Conservation (phyloP, 2,888 invertebrate genomes). For the Apantesis nais region DNA sequence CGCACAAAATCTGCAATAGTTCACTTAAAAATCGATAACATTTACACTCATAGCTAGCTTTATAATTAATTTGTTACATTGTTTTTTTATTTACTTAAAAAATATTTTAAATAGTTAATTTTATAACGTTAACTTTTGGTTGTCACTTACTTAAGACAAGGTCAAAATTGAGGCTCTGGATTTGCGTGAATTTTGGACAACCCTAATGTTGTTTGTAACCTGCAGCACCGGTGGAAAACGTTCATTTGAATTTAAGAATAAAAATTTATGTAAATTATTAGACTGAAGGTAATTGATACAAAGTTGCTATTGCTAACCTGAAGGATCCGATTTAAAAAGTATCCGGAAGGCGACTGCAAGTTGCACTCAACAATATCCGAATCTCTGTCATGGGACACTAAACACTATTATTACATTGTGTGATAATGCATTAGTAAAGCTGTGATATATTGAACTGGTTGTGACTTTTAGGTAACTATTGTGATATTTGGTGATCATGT, state of each 20-base stretch:
- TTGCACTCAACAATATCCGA: conserved; percentile 51
- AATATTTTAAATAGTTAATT: conserved; percentile 83
- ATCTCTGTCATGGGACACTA: conserved; percentile 52
- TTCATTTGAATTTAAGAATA: background rate
- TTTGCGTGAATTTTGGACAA: conserved; percentile 76
- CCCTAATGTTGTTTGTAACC: conserved; percentile 64
- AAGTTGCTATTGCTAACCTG: background rate
- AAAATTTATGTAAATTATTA: background rate
- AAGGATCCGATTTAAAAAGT: background rate
- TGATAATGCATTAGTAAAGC: conserved; percentile 83
- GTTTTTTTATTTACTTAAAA: conserved; percentile 81
- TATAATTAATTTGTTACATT: conserved; percentile 86
- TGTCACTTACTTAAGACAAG: conserved; percentile 83
- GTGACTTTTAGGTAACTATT: conserved; percentile 84
- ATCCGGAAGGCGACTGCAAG: conserved; percentile 46
- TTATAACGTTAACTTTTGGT: conserved; percentile 85
- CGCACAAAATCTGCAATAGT: conserved; percentile 84
- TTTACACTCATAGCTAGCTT: conserved; percentile 85
- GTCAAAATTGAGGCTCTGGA: conserved; percentile 78
- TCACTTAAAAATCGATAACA: conserved; percentile 85
- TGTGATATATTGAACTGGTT: conserved; percentile 82
- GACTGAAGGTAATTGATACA: background rate
- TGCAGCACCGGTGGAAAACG: conserved; percentile 49
- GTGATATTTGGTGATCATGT: conserved; percentile 81
- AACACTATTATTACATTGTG: conserved; percentile 71